Evolutionary conservation across 1,140 invertebrate species (phyloP).

Genomic region (Halictus rubicundus): DNA sequence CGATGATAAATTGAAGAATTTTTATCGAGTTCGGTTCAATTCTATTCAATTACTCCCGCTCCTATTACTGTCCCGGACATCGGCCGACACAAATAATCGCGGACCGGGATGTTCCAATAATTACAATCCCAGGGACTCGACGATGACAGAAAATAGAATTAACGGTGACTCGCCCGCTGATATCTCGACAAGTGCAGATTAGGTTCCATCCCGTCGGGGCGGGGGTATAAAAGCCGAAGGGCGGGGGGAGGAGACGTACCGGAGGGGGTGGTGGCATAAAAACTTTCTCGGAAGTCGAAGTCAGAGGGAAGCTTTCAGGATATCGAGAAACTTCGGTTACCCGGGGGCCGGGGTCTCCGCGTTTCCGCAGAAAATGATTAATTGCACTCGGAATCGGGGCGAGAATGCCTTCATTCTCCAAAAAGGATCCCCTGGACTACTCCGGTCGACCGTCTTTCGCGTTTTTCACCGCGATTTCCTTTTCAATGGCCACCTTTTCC

Average conservation of each 20-base stretch:
- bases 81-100: constrained; percentile 14
- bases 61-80: neutral
- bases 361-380: constrained; percentile 67
- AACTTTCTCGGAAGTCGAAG: constrained; percentile 61
- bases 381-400: constrained; percentile 62
- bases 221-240: constrained; percentile 28
- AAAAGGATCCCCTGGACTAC: constrained; percentile 32
- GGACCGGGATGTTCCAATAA: constrained; percentile 33
- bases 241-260: neutral
- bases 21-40: constrained; percentile 12
- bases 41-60: constrained; percentile 33
- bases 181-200: constrained; percentile 45
- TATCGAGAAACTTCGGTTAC: constrained; percentile 66
- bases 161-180: constrained; percentile 25
- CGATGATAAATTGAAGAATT: constrained; percentile 32
- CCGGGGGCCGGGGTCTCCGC: constrained; percentile 24
- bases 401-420: constrained; percentile 56
- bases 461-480: constrained; percentile 13
- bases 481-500: constrained; percentile 26
- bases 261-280: constrained; percentile 35
- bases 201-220: constrained; percentile 17
- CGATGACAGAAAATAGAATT: constrained; percentile 43
- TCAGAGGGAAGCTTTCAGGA: constrained; percentile 67
- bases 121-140: constrained; percentile 28
- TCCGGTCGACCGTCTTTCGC: constrained; percentile 35